A percentile compares a stretch with the other conserved stretches of the same genome.
Evolutionary conservation across 2,113 vertebrate genomes (phyloP).

Genomic region (Neoarius graeffei): DNA sequence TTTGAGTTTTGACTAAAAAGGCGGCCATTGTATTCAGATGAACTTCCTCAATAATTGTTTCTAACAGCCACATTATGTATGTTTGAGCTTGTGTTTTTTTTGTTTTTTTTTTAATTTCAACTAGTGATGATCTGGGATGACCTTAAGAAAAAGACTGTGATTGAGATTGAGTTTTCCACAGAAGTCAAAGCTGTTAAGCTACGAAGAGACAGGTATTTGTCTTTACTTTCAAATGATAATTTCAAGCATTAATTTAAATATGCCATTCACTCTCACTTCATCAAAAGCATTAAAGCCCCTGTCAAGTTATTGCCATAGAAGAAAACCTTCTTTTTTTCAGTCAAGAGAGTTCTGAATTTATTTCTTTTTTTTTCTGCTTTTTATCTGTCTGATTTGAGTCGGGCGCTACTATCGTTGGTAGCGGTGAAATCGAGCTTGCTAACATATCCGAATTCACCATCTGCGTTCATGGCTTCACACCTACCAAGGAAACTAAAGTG

Average conservation of each 20-base stretch:
- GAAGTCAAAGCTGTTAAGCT: slow-evolving; percentile 98
- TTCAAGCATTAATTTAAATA: not conserved
- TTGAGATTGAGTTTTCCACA: slow-evolving; percentile 98
- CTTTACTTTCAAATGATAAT: not conserved
- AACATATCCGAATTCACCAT: not conserved
- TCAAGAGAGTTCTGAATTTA: not conserved
- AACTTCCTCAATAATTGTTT: not conserved
- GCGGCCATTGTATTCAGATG: not conserved
- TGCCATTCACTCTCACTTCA: not conserved
- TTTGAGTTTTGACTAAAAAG: not conserved
- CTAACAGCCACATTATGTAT: not conserved
- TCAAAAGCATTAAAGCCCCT: not conserved
- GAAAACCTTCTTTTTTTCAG: not conserved
- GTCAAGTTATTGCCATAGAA: not conserved
- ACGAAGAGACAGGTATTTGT: slow-evolving; percentile 85
- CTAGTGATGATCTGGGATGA: slow-evolving; percentile 99
- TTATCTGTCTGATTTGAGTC: not conserved
- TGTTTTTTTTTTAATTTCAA: slow-evolving; percentile 16
- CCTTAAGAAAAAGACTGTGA: slow-evolving; percentile 98
- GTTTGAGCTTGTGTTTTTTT: not conserved
- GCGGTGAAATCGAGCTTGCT: not conserved
- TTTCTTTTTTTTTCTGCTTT: not conserved
- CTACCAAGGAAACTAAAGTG: not conserved
- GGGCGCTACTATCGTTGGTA: not conserved
- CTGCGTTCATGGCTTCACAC: not conserved